Percentiles rank a stretch among this genome's conserved stretches.
Evolutionary conservation across 2,888 invertebrate species (phyloP).

Genomic region (Ectemnius continuus): DNA sequence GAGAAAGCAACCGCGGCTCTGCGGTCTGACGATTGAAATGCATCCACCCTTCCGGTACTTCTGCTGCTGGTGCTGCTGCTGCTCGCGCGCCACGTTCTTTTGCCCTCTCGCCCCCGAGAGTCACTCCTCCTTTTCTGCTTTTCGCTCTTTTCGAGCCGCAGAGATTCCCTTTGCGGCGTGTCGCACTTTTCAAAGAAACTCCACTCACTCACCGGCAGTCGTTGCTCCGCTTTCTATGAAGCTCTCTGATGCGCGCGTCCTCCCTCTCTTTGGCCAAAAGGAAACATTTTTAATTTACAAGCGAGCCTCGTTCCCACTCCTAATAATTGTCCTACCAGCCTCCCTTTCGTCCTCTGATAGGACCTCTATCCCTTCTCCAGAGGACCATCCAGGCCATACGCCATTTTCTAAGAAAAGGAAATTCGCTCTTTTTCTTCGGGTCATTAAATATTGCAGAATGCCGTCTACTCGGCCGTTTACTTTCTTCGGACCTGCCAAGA

Average conservation of each 20-base stretch:
- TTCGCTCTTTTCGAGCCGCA: slow-evolving; percentile 37
- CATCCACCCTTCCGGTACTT: slow-evolving; percentile 51
- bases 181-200: slow-evolving; percentile 40
- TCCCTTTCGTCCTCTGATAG: background rate
- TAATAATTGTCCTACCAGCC: background rate
- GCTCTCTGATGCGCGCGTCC: background rate
- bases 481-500: slow-evolving; percentile 53
- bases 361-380: background rate
- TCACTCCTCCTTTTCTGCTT: slow-evolving; percentile 14
- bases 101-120: slow-evolving; percentile 1
- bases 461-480: slow-evolving; percentile 8
- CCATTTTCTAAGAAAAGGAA: no score
- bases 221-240: slow-evolving; percentile 13
- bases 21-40: slow-evolving; percentile 53
- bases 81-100: slow-evolving; percentile 11
- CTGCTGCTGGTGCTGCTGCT: slow-evolving; percentile 6
- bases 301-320: background rate
- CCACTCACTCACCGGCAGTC: slow-evolving; percentile 18
- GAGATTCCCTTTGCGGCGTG: slow-evolving; percentile 45
- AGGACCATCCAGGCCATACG: background rate
- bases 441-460: slow-evolving; percentile 43
- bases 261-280: background rate
- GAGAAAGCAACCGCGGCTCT: slow-evolving; percentile 34
- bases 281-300: slow-evolving; percentile 2
- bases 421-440: slow-evolving; percentile 24